phyloP scores from a whole-genome alignment of 2,113 vertebrate species.

The Xenus cinereus region DNA sequence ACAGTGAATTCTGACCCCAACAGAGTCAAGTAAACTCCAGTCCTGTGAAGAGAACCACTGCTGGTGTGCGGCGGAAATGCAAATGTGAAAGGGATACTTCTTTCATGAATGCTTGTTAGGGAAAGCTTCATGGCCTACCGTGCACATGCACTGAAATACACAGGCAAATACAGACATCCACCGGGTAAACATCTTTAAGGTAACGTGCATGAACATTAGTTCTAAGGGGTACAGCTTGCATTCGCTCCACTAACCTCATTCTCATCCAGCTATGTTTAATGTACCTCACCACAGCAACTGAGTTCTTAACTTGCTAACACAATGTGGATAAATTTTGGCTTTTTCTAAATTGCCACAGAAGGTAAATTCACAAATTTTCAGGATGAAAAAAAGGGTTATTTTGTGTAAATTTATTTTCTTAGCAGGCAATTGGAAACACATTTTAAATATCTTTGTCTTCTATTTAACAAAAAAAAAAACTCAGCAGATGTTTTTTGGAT shows the following conservation, averaged over 20 bases:
- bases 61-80: neutral
- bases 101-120: neutral
- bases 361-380: neutral
- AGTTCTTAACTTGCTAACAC: neutral
- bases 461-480: neutral
- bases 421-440: constrained; percentile 29
- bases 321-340: neutral
- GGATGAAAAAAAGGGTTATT: neutral
- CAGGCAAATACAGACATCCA: neutral
- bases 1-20: neutral
- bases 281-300: neutral
- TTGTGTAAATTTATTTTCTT: constrained; percentile 34
- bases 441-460: constrained; percentile 30
- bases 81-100: neutral
- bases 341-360: neutral
- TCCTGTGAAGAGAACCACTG: neutral
- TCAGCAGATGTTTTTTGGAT: constrained; percentile 7
- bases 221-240: neutral
- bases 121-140: neutral
- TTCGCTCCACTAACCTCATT: constrained; percentile 44
- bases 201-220: neutral
- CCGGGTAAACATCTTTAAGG: neutral
- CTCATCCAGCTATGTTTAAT: constrained; percentile 27
- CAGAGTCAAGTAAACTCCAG: neutral
- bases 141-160: neutral